These are phyloP conservation scores for Delia radicum DNA, from an alignment of 1,140 invertebrate species.

Conservation along the genomic window DNA sequence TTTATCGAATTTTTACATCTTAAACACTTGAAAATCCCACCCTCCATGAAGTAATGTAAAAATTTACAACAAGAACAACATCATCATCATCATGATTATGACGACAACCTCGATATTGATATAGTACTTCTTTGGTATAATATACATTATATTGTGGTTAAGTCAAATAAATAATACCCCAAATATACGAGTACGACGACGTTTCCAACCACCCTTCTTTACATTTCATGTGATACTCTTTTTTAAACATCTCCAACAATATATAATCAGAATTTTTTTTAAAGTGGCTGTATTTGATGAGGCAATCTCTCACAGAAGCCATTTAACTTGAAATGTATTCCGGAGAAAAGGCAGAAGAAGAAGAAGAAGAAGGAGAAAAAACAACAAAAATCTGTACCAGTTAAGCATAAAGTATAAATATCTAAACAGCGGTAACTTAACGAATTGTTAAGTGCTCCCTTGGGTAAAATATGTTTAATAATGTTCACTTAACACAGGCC, in stretches of 20 bases:
- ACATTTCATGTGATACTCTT: neutral
- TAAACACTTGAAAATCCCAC: conserved; percentile 13
- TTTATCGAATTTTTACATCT: conserved; percentile 11
- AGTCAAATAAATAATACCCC: neutral
- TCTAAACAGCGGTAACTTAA: conserved; percentile 15
- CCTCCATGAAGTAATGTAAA: neutral
- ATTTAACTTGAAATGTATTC: neutral
- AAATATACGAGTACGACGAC: neutral
- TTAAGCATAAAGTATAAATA: neutral
- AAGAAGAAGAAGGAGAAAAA: neutral
- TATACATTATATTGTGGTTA: neutral
- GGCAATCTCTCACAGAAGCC: neutral
- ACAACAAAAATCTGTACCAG: neutral
- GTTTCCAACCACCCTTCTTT: neutral
- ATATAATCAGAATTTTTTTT: neutral
- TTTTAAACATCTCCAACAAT: neutral
- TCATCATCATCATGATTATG: neutral
- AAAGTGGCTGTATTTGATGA: neutral
- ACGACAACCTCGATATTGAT: neutral
- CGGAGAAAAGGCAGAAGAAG: too few relatives aligned
- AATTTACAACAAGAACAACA: neutral
- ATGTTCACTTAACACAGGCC: conserved; percentile 8
- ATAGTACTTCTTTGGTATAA: neutral
- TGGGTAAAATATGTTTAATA: conserved; percentile 18
- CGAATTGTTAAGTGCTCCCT: conserved; percentile 20